phyloP scores from a whole-genome alignment of 1,140 invertebrate genomes.

The Bombus confusus region DNA sequence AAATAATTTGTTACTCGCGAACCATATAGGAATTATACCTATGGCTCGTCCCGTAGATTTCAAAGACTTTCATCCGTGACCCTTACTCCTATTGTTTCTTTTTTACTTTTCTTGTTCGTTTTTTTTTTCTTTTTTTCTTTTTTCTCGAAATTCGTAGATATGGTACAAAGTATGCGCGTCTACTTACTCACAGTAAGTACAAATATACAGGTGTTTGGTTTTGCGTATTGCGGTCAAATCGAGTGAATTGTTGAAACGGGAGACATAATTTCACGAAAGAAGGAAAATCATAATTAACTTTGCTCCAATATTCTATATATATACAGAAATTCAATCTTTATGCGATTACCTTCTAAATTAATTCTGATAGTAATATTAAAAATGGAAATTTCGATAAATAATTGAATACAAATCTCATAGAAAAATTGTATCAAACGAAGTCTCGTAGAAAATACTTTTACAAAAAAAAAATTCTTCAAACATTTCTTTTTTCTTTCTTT shows the following conservation, averaged over 20 bases:
- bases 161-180: constrained; percentile 14
- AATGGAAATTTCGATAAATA: too few relatives aligned
- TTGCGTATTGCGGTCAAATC: background rate
- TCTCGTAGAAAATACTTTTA: too few relatives aligned
- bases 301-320: too few relatives aligned
- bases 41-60: constrained; percentile 11
- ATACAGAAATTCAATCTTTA: background rate
- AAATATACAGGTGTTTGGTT: constrained; percentile 8
- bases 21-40: background rate
- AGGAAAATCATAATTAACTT: background rate
- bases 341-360: background rate
- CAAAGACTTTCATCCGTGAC: constrained; percentile 33
- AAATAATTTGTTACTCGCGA: constrained; percentile 42
- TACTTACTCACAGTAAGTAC: background rate
- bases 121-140: background rate
- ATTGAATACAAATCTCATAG: too few relatives aligned
- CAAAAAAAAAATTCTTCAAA: too few relatives aligned
- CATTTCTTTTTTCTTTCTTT: too few relatives aligned
- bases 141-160: constrained; percentile 12
- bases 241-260: background rate
- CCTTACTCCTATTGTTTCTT: constrained; percentile 34
- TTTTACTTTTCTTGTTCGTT: background rate
- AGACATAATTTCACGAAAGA: background rate
- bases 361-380: background rate
- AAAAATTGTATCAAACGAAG: too few relatives aligned